Evolutionary conservation across 2,113 vertebrate species (phyloP), one percentile per base, ranked within the genome.

Genomic region (Calyptomena viridis): DNA sequence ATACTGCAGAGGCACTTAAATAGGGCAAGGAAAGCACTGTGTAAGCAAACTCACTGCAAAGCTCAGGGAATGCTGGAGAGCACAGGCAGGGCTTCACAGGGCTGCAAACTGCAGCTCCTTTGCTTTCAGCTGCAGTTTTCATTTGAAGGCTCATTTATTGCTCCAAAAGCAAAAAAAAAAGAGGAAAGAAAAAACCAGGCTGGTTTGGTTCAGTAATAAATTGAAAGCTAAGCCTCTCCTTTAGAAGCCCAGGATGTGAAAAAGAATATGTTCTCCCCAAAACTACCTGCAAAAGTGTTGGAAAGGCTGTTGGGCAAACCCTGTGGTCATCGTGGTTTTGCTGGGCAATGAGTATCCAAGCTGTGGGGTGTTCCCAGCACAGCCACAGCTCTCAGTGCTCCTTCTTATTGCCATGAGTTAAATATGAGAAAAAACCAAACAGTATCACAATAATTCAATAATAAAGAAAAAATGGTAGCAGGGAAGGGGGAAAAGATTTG

Each of bases 11-110:
- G 76, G 72, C 72, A 40, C 19, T 93, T 94, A 95, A 96, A 93
- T 95, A 93, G 93, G 93, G 79, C 93, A 84, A 68, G 85, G 69
- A 93, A 96, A 95, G 72, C 60, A 59, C 85, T 37, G 72, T 72
- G 68, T 88, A 90, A 95, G 94, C 85, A 93, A 83, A 79, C 82
- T 84, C 28, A 20, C 90, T 90, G 91, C 59, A 91, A 93, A 86
- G 79, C 90, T 72, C 44, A 37, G 76, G 79, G 75, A 95, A 44
- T 56, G 80, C 28, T 44, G 68, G 63, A 74, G 62, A 94, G 55
- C 37, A 23, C 35, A 47, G 47, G 53, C 44, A 89, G 22, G 27
- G 72, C 71, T 86, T 12, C 14, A 5, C 28, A 58, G 59, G 59
- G 73, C 44, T 93, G 91, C 69, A 62, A 35, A 74, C 33, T 84